These are phyloP conservation scores for Cistogaster globosa DNA, from an alignment of 2,888 invertebrate genomes.

Conservation along the genomic window DNA sequence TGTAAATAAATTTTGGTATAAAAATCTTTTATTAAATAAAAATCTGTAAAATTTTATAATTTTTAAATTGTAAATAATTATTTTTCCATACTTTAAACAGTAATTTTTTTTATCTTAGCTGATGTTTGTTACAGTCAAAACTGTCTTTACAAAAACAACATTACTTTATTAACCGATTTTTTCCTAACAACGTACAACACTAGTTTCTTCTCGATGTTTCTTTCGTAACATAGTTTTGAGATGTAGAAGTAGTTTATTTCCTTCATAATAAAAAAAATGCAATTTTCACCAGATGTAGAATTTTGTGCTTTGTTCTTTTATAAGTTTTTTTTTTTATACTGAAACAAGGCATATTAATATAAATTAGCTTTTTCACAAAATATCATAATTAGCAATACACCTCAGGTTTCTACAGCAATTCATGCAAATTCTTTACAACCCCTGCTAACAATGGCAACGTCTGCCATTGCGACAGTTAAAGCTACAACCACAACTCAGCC, in stretches of 20 bases:
- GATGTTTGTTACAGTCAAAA: constrained; percentile 25
- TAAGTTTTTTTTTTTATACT: background rate
- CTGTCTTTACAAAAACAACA: constrained; percentile 21
- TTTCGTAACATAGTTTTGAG: constrained; percentile 14
- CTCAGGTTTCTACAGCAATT: constrained; percentile 9
- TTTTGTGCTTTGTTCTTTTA: constrained; percentile 5
- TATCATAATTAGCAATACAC: constrained; percentile 53
- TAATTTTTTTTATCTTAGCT: background rate
- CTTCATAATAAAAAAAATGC: too few relatives aligned
- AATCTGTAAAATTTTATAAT: constrained; percentile 41
- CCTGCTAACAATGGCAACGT: constrained; percentile 28
- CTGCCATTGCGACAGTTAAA: constrained; percentile 36
- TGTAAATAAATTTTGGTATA: constrained; percentile 48
- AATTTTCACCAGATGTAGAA: too few relatives aligned
- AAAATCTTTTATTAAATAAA: constrained; percentile 56
- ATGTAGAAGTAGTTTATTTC: constrained; percentile 14
- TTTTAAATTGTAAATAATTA: constrained; percentile 56
- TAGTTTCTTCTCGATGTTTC: background rate
- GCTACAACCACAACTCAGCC: constrained; percentile 2
- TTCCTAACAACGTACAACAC: constrained; percentile 28
- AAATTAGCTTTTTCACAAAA: constrained; percentile 57
- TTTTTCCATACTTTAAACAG: background rate
- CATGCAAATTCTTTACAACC: background rate
- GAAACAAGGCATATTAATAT: constrained; percentile 42
- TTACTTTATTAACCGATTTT: constrained; percentile 18